Evolutionary conservation across 2,888 invertebrate species (phyloP), one percentile per base, ranked within the genome.

Genomic region (Trichopria drosophilae): DNA sequence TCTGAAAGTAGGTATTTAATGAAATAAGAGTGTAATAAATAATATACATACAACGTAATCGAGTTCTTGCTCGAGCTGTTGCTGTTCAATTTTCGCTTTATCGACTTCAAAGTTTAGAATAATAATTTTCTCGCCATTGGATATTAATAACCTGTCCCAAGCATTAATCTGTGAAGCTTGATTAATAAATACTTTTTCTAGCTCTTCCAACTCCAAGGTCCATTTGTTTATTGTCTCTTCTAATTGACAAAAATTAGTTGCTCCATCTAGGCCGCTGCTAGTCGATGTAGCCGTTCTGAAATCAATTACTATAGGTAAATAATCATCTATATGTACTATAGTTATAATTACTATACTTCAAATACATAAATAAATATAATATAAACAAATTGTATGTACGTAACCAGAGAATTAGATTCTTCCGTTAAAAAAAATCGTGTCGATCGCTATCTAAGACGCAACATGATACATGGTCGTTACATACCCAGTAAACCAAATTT

Each of bases 131-230:
- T 95, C 93, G 15, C 93, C 94, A 72, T 96, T 96, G 18, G 86
- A 83, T 47, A 94, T 90, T 1, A 97, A 81, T 29, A 94, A 79
- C 57, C 89, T 82, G 71, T 98, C 97, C 96, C 97, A 97, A 0
- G 92, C 90, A 76, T 97, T 97, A 48, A 97, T 86, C 76, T 95
- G 93, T 4, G 92, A 90, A 0, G 96, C 96, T 74, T 96, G 96
- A 73, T 93, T 90, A 52, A 93, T 85, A 71, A 96, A 97, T 0
- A 88, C 84, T 71, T 89, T 90, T 71, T 96, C 95, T 69, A 95
- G 94, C 60, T 94, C 93, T 61, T 94, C 93, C 28, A 97, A 75
- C 65, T 95, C 94, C 1, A 90, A 73, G 0, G 89, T 93, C 94
- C 95, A 97, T 75, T 96, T 93, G 76, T 95, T 94, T 51, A 96